Conservation (phyloP, 2,888 invertebrate species). For the Minunthozetes semirufus region DNA sequence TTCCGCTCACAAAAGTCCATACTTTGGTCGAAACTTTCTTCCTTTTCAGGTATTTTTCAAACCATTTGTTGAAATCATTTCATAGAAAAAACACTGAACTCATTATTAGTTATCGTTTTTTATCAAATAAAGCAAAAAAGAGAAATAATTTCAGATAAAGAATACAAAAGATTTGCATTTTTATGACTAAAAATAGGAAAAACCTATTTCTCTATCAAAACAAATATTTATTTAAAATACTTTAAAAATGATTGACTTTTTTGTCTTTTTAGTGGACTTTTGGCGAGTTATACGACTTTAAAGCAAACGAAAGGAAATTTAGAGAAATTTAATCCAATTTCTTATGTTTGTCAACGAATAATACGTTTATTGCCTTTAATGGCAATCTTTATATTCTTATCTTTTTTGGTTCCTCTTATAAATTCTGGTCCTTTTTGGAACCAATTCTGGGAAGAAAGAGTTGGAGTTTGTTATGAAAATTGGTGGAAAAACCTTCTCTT, state of each 20-base stretch:
- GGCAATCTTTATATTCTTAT: slow-evolving; percentile 12
- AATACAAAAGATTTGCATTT: too few species aligned
- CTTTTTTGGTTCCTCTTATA: neutral
- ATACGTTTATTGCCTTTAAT: slow-evolving; percentile 17
- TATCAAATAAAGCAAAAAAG: neutral
- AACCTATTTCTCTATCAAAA: too few species aligned
- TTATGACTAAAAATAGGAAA: too few species aligned
- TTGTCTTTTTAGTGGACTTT: slow-evolving; percentile 11
- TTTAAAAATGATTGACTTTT: neutral
- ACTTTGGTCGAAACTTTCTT: slow-evolving; percentile 29
- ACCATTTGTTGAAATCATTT: neutral
- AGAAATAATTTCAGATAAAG: too few species aligned
- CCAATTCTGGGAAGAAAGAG: neutral
- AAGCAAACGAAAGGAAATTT: slow-evolving; percentile 4
- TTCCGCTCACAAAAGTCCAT: neutral
- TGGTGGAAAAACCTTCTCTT: slow-evolving; percentile 33
- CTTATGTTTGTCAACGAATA: neutral
- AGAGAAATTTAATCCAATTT: neutral
- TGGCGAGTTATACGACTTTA: slow-evolving; percentile 29
- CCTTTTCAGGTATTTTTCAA: neutral
- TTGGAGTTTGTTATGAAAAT: neutral
- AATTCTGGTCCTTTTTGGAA: slow-evolving; percentile 29
- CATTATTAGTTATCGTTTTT: neutral
- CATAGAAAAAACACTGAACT: too few species aligned
- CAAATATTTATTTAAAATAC: too few species aligned